Conservation (phyloP, 2,113 vertebrate genomes). For the Xiphias gladius region DNA sequence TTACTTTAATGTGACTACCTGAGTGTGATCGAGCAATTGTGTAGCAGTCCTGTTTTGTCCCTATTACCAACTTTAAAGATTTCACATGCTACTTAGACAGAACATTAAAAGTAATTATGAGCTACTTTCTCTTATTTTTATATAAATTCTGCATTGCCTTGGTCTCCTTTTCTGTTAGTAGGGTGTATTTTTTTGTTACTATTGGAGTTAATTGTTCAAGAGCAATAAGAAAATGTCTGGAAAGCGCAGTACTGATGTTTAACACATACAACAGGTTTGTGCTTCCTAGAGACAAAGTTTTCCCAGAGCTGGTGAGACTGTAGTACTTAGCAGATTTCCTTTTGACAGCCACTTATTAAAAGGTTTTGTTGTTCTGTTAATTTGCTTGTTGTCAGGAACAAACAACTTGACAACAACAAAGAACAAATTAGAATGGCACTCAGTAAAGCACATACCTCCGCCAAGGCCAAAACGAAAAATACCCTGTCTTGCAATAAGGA, state of each 20-base stretch:
- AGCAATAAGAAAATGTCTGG: neutral
- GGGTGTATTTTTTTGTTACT: neutral
- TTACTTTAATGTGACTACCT: constrained; percentile 56
- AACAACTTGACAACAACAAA: neutral
- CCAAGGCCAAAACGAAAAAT: too few species aligned
- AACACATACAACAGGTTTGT: constrained; percentile 12
- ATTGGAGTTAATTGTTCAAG: neutral
- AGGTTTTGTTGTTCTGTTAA: neutral
- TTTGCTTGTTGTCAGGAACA: neutral
- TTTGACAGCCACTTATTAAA: constrained; percentile 20
- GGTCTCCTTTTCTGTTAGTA: neutral
- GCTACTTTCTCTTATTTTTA: neutral
- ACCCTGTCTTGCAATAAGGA: too few species aligned
- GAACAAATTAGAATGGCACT: neutral
- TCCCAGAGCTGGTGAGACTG: neutral
- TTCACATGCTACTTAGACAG: neutral
- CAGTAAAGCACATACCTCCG: too few species aligned
- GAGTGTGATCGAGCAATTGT: constrained; percentile 25
- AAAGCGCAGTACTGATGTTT: neutral
- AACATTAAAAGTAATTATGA: neutral
- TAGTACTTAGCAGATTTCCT: constrained; percentile 12
- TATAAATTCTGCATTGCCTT: neutral
- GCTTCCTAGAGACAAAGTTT: neutral
- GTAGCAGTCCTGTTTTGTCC: constrained; percentile 32
- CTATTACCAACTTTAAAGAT: neutral